phyloP scores from a whole-genome alignment of 2,797 vertebrate genomes.

The Falco naumanni region DNA sequence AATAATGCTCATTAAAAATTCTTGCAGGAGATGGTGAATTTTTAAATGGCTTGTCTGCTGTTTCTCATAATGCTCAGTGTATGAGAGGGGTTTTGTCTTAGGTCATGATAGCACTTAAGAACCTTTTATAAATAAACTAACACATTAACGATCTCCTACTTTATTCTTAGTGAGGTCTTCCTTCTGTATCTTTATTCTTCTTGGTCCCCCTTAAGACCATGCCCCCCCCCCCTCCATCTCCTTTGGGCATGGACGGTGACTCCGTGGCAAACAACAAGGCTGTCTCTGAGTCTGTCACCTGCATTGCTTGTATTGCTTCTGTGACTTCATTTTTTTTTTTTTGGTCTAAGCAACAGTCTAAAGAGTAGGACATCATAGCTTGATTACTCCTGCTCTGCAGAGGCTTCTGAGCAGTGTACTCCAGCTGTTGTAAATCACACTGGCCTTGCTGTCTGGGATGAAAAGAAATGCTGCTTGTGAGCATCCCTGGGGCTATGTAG shows the following conservation, averaged over 20 bases:
- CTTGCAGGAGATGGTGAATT: background rate
- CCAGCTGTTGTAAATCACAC: background rate
- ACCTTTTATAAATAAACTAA: background rate
- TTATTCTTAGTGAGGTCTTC: background rate
- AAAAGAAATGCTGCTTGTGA: background rate
- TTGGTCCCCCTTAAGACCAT: background rate
- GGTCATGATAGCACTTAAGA: background rate
- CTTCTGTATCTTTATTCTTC: background rate
- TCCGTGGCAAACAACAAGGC: background rate
- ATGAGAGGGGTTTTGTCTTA: background rate
- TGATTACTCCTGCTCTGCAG: background rate
- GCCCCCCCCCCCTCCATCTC: fast-evolving
- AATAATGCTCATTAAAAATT: background rate
- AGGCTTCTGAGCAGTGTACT: background rate
- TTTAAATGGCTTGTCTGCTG: background rate
- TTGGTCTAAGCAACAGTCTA: background rate
- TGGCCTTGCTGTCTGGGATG: background rate
- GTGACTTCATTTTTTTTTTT: background rate
- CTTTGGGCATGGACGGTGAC: background rate
- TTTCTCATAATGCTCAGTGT: background rate
- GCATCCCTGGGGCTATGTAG: background rate
- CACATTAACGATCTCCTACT: background rate
- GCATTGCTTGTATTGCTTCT: background rate
- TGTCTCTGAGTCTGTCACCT: background rate
- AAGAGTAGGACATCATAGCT: background rate